Percentiles rank a stretch among this genome's conserved stretches.
Conservation (phyloP, 2,888 invertebrate genomes). For the Drosophila anceps region DNA sequence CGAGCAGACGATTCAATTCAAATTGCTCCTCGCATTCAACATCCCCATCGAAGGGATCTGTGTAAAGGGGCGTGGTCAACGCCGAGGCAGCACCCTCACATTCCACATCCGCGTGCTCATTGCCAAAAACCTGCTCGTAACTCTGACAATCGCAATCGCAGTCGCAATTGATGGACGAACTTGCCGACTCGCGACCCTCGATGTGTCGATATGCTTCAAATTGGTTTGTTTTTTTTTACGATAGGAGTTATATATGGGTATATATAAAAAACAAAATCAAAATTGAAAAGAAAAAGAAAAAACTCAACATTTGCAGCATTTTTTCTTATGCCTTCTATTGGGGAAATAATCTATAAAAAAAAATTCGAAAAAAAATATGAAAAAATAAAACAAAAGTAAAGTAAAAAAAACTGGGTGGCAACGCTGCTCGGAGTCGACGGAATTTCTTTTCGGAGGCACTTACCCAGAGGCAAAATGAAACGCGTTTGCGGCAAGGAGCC, state of each 20-base stretch:
- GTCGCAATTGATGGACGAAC: constrained; percentile 21
- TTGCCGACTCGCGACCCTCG: constrained; percentile 76
- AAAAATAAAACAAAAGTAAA: constrained; percentile 27
- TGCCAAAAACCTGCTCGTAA: constrained; percentile 68
- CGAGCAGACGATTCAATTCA: constrained; percentile 79
- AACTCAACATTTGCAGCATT: constrained; percentile 76
- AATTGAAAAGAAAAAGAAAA: constrained; percentile 28
- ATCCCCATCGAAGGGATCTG: constrained; percentile 5
- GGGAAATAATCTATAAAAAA: constrained; percentile 83
- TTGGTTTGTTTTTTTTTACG: constrained; percentile 21
- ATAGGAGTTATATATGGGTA: constrained; percentile 7
- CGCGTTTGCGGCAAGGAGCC: constrained; percentile 67
- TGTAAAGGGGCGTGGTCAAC: constrained; percentile 12
- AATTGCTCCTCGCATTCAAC: constrained; percentile 62
- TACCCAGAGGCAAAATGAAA: constrained; percentile 82
- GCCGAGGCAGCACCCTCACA: constrained; percentile 60
- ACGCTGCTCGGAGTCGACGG: constrained; percentile 16
- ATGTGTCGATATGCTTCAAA: constrained; percentile 78
- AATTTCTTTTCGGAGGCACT: constrained; percentile 52
- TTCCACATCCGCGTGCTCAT: constrained; percentile 64
- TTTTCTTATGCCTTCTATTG: constrained; percentile 82
- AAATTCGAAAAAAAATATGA: constrained; percentile 30
- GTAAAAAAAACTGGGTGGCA: constrained; percentile 30
- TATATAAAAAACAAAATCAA: constrained; percentile 62
- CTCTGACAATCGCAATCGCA: constrained; percentile 67